Evolutionary conservation across 2,797 vertebrate species (phyloP), one percentile per base, ranked within the genome.

Genomic region (Morus bassanus): DNA sequence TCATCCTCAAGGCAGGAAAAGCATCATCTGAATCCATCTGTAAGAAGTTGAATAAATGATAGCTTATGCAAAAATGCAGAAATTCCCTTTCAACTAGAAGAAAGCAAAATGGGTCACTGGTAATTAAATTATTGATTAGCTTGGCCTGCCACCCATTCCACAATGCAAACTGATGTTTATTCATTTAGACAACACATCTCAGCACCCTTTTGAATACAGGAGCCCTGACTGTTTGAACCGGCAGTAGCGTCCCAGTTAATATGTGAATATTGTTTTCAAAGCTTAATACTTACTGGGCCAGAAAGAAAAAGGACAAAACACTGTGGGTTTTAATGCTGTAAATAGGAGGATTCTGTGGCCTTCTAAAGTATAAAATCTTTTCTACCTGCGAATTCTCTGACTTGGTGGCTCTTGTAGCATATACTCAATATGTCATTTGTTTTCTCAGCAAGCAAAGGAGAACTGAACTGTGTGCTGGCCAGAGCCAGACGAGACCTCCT

Each of bases 1-100:
- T 97, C 84, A 81, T 96, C 91, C 95, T 95, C 74, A 93, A 95
- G 95, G 92, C 94, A 97, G 96, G 89, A 89, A 94, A 95, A 95
- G 53, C 63, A 92, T 86, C 43, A 76, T 91, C 48, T 85, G 89
- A 91, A 91, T 85, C 82, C 83, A 72, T 76, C 94, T 89, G 72
- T 63, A 75, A 89, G 74, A 95, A 86, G 45, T 3, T 63, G 70
- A 83, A 68, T 84, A 93, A 96, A 92, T 83, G 74, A 86, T 87
- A 96, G 90, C 70, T 80, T 95, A 83, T 50, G 81, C 56, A 91
- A 96, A 94, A 96, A 95, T 85, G 73, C 54, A 96, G 64, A 95
- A 95, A 93, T 89, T 95, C 92, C 56, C 89, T 97, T 97, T 97
- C 81, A 96, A 93, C 83, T 93, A 79, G 78, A 96, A 96, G 93